phyloP scores from a whole-genome alignment of 2,797 vertebrate genomes.

The Brachymystax lenok region DNA sequence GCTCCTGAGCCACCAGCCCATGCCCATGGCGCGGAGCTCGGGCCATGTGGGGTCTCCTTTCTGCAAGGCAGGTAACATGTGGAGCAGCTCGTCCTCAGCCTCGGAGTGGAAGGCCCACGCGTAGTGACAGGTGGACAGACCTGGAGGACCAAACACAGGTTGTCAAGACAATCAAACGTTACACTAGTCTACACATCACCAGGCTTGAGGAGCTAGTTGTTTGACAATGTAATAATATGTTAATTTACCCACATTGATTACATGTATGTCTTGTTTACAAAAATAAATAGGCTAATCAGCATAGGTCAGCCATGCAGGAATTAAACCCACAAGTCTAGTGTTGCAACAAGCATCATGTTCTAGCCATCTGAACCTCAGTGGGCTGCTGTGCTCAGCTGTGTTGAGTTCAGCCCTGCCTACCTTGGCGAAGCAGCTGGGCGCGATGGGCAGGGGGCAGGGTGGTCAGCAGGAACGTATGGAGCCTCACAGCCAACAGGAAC shows the following conservation, averaged over 20 bases:
- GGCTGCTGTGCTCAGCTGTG: not conserved
- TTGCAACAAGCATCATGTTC: not conserved
- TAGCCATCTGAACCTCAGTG: not conserved
- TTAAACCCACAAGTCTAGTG: not conserved
- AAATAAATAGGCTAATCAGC: not conserved
- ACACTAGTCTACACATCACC: not conserved
- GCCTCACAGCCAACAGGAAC: constrained; percentile 92
- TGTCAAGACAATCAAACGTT: not conserved
- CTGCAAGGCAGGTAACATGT: constrained; percentile 91
- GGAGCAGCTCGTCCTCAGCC: constrained; percentile 92
- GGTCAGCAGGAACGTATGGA: constrained; percentile 94
- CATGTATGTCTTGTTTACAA: not conserved
- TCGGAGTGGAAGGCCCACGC: constrained; percentile 99
- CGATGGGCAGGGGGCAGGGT: constrained; percentile 89
- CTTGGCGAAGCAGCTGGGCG: constrained; percentile 84
- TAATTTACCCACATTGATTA: not conserved
- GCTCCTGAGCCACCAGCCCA: constrained; percentile 97
- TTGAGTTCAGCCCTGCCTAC: constrained; percentile 45
- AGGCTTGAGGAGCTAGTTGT: not conserved
- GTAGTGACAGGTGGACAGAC: constrained; percentile 93
- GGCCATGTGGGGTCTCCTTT: constrained; percentile 90
- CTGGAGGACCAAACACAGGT: constrained; percentile 60
- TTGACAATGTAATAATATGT: not conserved
- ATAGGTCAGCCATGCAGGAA: not conserved
- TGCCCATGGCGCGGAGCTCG: constrained; percentile 93